Evolutionary conservation across 2,797 vertebrate species (phyloP).

Genomic region (Xenops minutus): DNA sequence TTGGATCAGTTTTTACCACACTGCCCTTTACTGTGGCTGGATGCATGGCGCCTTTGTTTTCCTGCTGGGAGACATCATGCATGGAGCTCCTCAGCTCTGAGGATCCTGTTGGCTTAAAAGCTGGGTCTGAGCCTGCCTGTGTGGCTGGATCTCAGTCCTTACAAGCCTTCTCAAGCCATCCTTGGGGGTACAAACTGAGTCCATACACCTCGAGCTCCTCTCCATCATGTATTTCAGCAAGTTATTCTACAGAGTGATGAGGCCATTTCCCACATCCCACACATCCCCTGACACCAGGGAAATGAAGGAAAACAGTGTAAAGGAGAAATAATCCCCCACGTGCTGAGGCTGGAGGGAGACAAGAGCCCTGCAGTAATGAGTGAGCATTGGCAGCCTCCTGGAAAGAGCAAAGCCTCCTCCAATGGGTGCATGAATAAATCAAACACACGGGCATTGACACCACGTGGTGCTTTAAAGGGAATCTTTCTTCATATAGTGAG

Average conservation of each 20-base stretch:
- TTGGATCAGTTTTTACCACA: not conserved
- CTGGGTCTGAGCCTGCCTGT: not conserved
- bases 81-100: not conserved
- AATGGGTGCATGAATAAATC: not conserved
- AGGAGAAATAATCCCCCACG: not conserved
- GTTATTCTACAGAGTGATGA: not conserved
- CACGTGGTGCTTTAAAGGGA: not conserved
- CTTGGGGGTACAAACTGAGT: not conserved
- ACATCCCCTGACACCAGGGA: not conserved
- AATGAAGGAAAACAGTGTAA: not conserved
- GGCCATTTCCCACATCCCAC: not conserved
- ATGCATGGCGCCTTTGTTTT: not conserved
- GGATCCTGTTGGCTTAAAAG: not conserved
- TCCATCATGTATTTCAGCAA: not conserved
- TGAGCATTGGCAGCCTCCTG: not conserved
- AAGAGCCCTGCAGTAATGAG: not conserved
- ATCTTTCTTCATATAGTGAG: not conserved
- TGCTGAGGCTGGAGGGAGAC: not conserved
- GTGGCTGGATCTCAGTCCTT: not conserved
- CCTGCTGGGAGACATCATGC: not conserved
- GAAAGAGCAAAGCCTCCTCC: constrained; percentile 1
- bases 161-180: not conserved
- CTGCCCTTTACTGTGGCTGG: not conserved
- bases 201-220: not conserved
- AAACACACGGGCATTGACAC: not conserved